Evolutionary conservation across 2,888 invertebrate genomes (phyloP), one percentile per base, ranked within the genome.

Genomic region (Lithodes maja): DNA sequence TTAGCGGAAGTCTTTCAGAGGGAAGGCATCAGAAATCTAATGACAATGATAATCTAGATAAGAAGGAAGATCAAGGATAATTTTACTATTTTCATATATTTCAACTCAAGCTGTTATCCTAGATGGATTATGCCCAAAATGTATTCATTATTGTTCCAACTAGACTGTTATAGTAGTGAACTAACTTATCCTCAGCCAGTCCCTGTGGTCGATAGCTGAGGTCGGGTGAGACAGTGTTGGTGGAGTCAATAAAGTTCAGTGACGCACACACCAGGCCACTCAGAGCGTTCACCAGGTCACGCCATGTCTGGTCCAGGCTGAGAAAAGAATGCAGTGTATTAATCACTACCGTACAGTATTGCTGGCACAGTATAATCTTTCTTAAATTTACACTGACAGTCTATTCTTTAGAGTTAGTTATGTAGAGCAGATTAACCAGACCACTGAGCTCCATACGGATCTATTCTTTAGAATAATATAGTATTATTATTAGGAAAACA

Each of bases 211-310:
- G 95, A 93, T 98, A 96, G 68, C 97, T 96, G 94, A 96, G 96
- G 93, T 96, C 95, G 2, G 99, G 99, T 49, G 95, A 95, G 74
- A 98, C 95, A 86, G 97, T 97, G 93, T 98, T 98, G 1, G 96
- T 96, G 85, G 95, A 95, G 93, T 97, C 97, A 92, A 99, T 97
- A 93, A 98, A 99, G 94, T 99, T 99, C 12, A 99, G 94, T 1
- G 99, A 99, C 12, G 99, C 97, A 94, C 99, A 99, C 90, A 99
- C 96, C 3, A 99, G 95, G 1, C 99, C 99, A 33, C 99, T 98
- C 71, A 99, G 95, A 0, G 98, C 96, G 93, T 98, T 97, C 83
- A 97, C 97, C 61, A 99, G 94, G 92, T 97, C 96, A 93, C 96
- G 96, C 99, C 99, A 99, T 92, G 97, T 96, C 82, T 95, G 94